Percentiles rank a stretch among this genome's conserved stretches.
These are phyloP conservation scores for Drosophila aldrichi DNA, from an alignment of 2,888 invertebrate species.

Conservation along the genomic window DNA sequence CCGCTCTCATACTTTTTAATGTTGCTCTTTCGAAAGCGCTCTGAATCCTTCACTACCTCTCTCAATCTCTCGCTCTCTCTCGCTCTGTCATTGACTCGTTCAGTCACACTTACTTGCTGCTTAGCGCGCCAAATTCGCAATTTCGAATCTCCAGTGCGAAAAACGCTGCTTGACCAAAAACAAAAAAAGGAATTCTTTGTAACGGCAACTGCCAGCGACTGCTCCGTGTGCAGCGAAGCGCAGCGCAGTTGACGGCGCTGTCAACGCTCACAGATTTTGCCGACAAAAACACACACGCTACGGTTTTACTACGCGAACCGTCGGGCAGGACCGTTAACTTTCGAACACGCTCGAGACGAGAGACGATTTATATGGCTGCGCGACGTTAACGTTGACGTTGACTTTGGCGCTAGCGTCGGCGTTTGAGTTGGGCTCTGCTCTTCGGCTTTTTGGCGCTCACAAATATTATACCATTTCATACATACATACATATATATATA, in stretches of 20 bases:
- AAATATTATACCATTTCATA: constrained; percentile 55
- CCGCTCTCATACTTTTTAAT: constrained; percentile 29
- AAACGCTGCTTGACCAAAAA: constrained; percentile 60
- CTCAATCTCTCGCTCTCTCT: background rate
- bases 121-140: constrained; percentile 76
- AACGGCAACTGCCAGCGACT: constrained; percentile 6
- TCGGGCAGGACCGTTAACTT: constrained; percentile 46
- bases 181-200: constrained; percentile 40
- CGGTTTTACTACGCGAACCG: constrained; percentile 67
- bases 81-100: constrained; percentile 4
- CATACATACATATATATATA: constrained; percentile 27
- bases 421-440: constrained; percentile 50
- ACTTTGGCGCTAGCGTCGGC: constrained; percentile 18
- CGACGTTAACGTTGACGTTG: constrained; percentile 42
- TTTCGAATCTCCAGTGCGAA: constrained; percentile 58
- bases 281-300: constrained; percentile 62
- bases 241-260: constrained; percentile 41
- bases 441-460: constrained; percentile 79
- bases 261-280: constrained; percentile 56
- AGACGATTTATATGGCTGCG: constrained; percentile 75
- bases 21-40: constrained; percentile 29
- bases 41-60: constrained; percentile 12
- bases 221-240: constrained; percentile 65
- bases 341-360: constrained; percentile 59
- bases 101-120: constrained; percentile 49